phyloP scores from a whole-genome alignment of 2,888 invertebrate species.

The Dastarcus helophoroides region DNA sequence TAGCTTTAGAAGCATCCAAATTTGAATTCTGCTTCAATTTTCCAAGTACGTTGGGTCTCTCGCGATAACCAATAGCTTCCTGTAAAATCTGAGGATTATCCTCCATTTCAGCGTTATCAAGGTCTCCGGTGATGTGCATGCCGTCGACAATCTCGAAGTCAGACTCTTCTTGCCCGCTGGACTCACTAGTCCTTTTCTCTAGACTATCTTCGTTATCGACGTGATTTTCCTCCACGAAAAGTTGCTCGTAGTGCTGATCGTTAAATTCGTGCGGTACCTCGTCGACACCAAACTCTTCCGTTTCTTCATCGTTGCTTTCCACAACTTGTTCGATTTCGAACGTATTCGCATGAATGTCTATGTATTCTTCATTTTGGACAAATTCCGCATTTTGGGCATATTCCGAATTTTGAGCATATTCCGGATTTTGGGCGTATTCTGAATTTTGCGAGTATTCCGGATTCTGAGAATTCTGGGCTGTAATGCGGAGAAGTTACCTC shows the following conservation, averaged over 20 bases:
- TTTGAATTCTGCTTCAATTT: conserved; percentile 9
- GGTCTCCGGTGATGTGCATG: conserved; percentile 25
- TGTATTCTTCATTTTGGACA: neutral
- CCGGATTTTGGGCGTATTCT: too few relatives aligned
- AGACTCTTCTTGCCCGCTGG: conserved; percentile 17
- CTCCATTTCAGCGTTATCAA: conserved; percentile 8
- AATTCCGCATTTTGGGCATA: neutral
- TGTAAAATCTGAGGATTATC: conserved; percentile 3
- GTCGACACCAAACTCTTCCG: neutral
- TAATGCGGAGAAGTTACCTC: too few relatives aligned
- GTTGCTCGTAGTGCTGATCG: conserved; percentile 6
- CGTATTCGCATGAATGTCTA: conserved; percentile 5
- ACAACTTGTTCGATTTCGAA: conserved; percentile 3
- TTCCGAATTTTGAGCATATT: neutral
- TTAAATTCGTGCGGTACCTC: conserved; percentile 7
- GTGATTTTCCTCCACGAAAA: conserved; percentile 7
- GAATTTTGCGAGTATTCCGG: too few relatives aligned
- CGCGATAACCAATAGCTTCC: conserved; percentile 6
- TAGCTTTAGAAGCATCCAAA: conserved; percentile 12
- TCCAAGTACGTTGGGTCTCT: conserved; percentile 20
- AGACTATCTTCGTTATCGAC: conserved; percentile 1
- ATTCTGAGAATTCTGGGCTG: too few relatives aligned
- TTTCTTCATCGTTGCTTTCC: conserved; percentile 4
- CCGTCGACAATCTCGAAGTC: conserved; percentile 26
- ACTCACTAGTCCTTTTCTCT: neutral